These are phyloP conservation scores for Drosophila hydei DNA, from an alignment of 1,140 invertebrate species.

Conservation along the genomic window DNA sequence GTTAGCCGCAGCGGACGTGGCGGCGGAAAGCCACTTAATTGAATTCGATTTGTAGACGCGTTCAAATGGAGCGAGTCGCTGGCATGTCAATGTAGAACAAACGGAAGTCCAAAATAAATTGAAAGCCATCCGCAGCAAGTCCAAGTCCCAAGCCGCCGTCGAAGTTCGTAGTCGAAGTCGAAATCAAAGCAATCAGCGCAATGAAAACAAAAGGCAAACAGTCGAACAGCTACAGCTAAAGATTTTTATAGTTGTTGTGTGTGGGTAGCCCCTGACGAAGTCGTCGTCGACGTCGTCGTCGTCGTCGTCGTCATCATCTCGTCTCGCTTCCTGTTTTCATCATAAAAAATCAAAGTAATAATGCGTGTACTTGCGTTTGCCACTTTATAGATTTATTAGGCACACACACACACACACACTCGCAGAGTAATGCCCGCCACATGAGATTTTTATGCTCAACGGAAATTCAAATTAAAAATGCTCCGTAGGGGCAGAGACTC, in stretches of 20 bases:
- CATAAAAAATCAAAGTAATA: conserved; percentile 83
- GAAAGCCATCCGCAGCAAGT: conserved; percentile 55
- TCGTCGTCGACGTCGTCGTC: conserved; percentile 16
- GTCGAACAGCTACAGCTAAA: conserved; percentile 29
- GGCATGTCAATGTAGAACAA: conserved; percentile 77
- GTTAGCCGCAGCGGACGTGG: conserved; percentile 63
- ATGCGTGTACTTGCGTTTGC: conserved; percentile 82
- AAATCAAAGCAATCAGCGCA: conserved; percentile 48
- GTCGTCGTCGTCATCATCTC: conserved; percentile 22
- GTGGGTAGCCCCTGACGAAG: conserved; percentile 27
- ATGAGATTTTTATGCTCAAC: conserved; percentile 63
- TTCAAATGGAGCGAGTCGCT: conserved; percentile 38
- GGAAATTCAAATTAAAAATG: conserved; percentile 82
- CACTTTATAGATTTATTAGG: conserved; percentile 82
- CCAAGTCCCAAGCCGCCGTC: neutral
- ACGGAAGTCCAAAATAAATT: conserved; percentile 81
- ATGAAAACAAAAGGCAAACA: conserved; percentile 51
- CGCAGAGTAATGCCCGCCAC: conserved; percentile 12
- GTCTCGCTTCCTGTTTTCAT: conserved; percentile 74
- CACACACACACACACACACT: conserved; percentile 28
- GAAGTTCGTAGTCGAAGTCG: conserved; percentile 10
- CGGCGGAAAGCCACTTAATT: conserved; percentile 78
- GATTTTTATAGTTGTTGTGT: conserved; percentile 52
- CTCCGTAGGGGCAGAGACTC: conserved; percentile 34
- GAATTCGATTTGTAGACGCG: conserved; percentile 75